phyloP scores from a whole-genome alignment of 2,888 invertebrate species.

The Leptarthrus brevirostris region DNA sequence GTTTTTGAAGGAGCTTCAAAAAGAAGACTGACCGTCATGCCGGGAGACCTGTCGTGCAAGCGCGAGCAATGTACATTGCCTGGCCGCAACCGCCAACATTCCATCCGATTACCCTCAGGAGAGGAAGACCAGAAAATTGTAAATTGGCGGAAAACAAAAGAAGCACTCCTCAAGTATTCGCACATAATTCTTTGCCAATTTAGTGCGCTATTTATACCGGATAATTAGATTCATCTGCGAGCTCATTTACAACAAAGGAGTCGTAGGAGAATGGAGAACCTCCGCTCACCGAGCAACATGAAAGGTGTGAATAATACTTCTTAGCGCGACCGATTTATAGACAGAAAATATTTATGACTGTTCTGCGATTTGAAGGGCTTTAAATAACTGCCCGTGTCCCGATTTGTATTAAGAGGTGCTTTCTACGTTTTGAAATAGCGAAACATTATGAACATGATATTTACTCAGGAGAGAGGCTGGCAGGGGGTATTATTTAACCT shows the following conservation, averaged over 20 bases:
- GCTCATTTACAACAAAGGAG: conserved; percentile 38
- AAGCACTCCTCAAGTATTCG: conserved; percentile 26
- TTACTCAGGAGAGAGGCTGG: no score
- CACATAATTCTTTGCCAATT: conserved; percentile 47
- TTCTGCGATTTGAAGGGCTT: background rate
- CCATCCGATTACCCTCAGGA: conserved; percentile 4
- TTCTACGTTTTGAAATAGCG: no score
- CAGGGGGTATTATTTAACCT: no score
- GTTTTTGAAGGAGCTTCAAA: background rate
- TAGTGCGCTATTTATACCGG: conserved; percentile 47
- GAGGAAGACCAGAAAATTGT: conserved; percentile 18
- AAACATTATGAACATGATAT: no score
- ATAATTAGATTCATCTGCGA: conserved; percentile 45
- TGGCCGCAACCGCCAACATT: conserved; percentile 10
- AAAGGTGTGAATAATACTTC: conserved; percentile 22
- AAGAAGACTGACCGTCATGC: background rate
- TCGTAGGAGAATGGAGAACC: conserved; percentile 38
- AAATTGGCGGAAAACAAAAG: conserved; percentile 44
- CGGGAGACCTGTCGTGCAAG: no score
- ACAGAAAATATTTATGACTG: conserved; percentile 32
- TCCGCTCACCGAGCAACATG: background rate
- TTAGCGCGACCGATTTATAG: conserved; percentile 34
- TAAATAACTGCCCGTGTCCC: conserved; percentile 12
- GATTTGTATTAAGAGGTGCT: no score
- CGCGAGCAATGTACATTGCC: background rate